Conservation (phyloP, 1,140 invertebrate species). For the Trichogramma pretiosum region DNA sequence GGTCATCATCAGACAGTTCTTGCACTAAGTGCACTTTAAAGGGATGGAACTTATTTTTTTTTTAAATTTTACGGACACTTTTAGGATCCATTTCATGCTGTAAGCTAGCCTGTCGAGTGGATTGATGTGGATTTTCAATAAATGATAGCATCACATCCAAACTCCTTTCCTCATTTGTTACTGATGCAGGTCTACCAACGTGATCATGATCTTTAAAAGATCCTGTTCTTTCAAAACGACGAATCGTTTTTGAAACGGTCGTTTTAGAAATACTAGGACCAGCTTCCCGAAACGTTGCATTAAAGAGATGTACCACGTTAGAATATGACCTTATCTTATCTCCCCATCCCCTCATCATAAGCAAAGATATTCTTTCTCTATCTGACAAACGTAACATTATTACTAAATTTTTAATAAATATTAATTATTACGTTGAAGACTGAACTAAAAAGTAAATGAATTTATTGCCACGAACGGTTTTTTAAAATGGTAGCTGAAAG, state of each 20-base stretch:
- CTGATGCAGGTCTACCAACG: conserved; percentile 10
- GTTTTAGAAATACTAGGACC: conserved; percentile 4
- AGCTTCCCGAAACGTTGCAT: conserved; percentile 8
- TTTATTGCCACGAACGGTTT: too few relatives aligned
- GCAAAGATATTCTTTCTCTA: conserved; percentile 1
- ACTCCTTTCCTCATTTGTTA: conserved; percentile 7
- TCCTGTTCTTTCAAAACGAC: conserved; percentile 16
- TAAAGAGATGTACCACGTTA: conserved; percentile 9
- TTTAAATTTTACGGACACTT: conserved; percentile 7
- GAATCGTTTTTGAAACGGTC: conserved; percentile 12
- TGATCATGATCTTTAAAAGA: conserved; percentile 4
- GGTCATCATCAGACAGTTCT: conserved; percentile 16
- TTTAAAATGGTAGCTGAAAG: too few relatives aligned
- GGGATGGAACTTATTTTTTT: conserved; percentile 2
- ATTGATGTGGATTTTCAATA: conserved; percentile 12
- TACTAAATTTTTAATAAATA: too few relatives aligned
- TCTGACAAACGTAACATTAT: conserved; percentile 14
- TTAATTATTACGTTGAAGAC: too few relatives aligned
- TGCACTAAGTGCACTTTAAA: too few relatives aligned
- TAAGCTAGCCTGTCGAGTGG: conserved; percentile 1
- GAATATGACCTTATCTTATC: conserved; percentile 11
- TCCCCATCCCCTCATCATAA: conserved; percentile 15
- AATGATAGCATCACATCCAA: conserved; percentile 11
- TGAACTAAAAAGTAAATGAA: too few relatives aligned
- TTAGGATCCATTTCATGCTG: not conserved